Base-by-base conservation (phyloP, 1,140 invertebrate genomes). In the Lucilia cuprina region DNA sequence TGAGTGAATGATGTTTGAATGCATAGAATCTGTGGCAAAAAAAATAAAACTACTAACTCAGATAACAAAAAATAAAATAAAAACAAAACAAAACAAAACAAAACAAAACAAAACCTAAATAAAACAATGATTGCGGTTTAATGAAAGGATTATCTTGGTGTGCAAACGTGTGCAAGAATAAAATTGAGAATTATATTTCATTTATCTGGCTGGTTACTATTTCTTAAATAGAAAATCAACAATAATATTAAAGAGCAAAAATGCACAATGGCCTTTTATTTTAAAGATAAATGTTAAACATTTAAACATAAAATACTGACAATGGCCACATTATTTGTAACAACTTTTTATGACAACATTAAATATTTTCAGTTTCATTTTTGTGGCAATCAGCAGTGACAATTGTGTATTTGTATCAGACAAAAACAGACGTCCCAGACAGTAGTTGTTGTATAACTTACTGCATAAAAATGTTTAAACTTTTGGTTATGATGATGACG, bases 101-200 rank as follows among this genome's bases (percentile, higher is more conserved):
- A 41, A 41, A 3, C 2, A 41, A 41, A 41, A 41, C 41, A 41
- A 60, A 60, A 17, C 55, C 65, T 21, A 70, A 70, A 70, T 25
- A 25, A 70, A 80, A 80, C 47, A 80, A 80, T 80, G 77, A 80
- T 80, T 80, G 77, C 77, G 77, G 77, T 80, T 80, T 80, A 80
- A 80, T 80, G 77, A 80, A 80, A 80, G 77, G 77, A 80, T 80
- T 80, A 80, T 80, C 41, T 47, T 49, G 12, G 77, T 80, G 77
- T 80, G 77, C 77, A 80, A 21, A 80, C 77, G 77, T 80, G 77
- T 80, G 77, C 77, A 80, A 80, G 77, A 80, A 80, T 80, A 21
- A 80, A 80, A 80, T 80, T 80, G 65, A 25, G n/a, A 70, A 70
- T 21, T 70, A 21, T 21, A 1, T 70, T 70, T 21, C 35, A 0